Base-by-base conservation (phyloP, 2,113 vertebrate species). In the Sterrhoptilus dennistouni region DNA sequence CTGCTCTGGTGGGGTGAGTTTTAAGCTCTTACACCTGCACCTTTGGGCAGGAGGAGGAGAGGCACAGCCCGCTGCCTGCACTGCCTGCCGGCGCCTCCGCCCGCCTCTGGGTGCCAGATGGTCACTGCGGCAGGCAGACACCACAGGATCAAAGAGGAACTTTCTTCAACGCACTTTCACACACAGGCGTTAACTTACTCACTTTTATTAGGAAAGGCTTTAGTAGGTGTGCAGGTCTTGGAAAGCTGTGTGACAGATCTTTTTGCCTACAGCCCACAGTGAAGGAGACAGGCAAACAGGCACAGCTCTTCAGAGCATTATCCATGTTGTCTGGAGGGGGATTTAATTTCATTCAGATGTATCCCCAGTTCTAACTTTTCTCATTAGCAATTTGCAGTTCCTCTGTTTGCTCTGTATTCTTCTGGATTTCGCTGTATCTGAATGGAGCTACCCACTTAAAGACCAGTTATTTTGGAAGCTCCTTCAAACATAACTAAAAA, bases 11-110 rank as follows among this genome's bases (percentile, higher is more conserved):
- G 36, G 40, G 64, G 44, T 31, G 71, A 12, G 74, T 54, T 81
- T 91, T 49, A 27, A 28, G 53, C 53, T 75, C 50, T 61, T 49
- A 56, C 35, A 90, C 72, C 59, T 80, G 68, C 47, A 52, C 10
- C 45, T 49, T 81, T 75, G 0, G 0, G 52, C 68, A 68, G 75
- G 59, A 83, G 89, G 49, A 94, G 83, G 68, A 81, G 89, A 44
- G 87, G 56, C 35, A 36, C 56, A 64, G 86, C 54, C n/a, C 0
- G 0, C 23, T 3, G 25, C 10, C 60, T 10, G 45, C 2, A 0
- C 40, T n/a, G 78, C 65, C 65, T 18, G 40, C 56, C 23, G 15
- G 45, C 0, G 0, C 63, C 35, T 40, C 57, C 0, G 2, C 14
- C 64, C 15, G 38, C 75, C 40, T 4, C 71, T 65, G 79, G 38